Percentiles rank a stretch among this genome's conserved stretches.
Evolutionary conservation across 2,888 invertebrate species (phyloP).

Genomic region (Drosophila mettleri): DNA sequence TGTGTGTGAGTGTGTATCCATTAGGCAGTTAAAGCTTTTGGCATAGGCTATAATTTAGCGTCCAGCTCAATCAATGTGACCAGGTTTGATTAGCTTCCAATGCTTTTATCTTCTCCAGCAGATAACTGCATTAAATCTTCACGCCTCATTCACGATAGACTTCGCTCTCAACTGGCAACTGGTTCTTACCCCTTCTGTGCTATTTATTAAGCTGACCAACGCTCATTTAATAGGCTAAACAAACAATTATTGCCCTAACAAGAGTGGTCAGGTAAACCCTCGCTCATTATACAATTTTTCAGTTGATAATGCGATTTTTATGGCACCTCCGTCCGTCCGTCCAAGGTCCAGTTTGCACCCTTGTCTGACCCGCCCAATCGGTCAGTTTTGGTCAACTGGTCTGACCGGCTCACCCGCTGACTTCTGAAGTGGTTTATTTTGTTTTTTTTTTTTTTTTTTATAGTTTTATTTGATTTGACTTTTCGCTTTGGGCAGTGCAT

Average conservation of each 20-base stretch:
- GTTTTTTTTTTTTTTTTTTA: slow-evolving; percentile 40
- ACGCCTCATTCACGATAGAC: slow-evolving; percentile 22
- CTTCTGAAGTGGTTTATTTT: slow-evolving; percentile 54
- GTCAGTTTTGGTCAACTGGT: slow-evolving; percentile 66
- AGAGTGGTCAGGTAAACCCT: slow-evolving; percentile 32
- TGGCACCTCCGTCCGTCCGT: slow-evolving; percentile 38
- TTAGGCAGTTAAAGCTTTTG: slow-evolving; percentile 25
- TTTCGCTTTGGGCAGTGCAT: slow-evolving; percentile 74
- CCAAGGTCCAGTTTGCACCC: slow-evolving; percentile 46
- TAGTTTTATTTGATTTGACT: slow-evolving; percentile 72
- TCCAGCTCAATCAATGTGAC: slow-evolving; percentile 30
- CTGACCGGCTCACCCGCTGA: slow-evolving; percentile 60
- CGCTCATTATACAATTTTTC: slow-evolving; percentile 53
- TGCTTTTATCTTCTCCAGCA: neutral
- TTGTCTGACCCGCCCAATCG: slow-evolving; percentile 49
- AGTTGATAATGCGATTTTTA: slow-evolving; percentile 71
- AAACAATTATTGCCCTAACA: slow-evolving; percentile 24
- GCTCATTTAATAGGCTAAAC: slow-evolving; percentile 52
- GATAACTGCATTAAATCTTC: slow-evolving; percentile 20
- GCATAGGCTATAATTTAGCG: slow-evolving; percentile 47
- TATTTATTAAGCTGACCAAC: slow-evolving; percentile 33
- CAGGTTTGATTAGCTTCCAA: neutral
- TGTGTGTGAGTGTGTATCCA: slow-evolving; percentile 21
- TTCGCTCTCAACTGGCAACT: slow-evolving; percentile 20
- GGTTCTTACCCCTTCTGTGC: slow-evolving; percentile 16